Evolutionary conservation across 1,140 invertebrate species (phyloP), one percentile per base, ranked within the genome.

Genomic region (Bombus sylvicola): DNA sequence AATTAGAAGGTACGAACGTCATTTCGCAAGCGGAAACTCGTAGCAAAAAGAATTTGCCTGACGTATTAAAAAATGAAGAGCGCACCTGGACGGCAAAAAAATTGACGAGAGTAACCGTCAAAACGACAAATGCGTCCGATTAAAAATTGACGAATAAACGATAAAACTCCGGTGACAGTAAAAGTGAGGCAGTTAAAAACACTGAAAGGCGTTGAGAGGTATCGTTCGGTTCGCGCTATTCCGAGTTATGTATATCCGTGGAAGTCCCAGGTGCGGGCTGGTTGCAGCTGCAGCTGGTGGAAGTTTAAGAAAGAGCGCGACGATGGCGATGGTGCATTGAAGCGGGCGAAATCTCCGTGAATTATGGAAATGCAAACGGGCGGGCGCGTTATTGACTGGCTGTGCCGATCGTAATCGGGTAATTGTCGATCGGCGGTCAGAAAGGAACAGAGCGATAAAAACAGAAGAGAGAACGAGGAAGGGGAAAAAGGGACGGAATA

Each of bases 331-430:
- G 47, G 59, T 62, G 28, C 79, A 81, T 74, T 37, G 84, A 81
- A 84, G 84, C 62, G 77, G 72, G 77, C 69, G 88, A 89, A 87
- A 90, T 75, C 78, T 75, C 75, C 81, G 89, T 90, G 88, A 90
- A 86, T 90, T 90, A 89, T 89, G 88, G 90, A 91, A 90, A 91
- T 91, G 90, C 88, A 88, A 91, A 87, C 68, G 86, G 86, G 37
- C 68, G 86, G 5, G 74, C 74, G 79, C 83, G 86, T 90, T 88
- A 91, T 89, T 87, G 90, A 80, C 80, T 89, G 73, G 77, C 66
- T 53, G 81, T 82, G 80, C 77, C 73, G 89, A 91, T 91, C 87
- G 89, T 79, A 91, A 91, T 91, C 90, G 76, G 79, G 87, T 91
- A 91, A 91, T 91, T 87, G 87, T 91, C 89, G 89, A 90, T 90